These are phyloP conservation scores for Dryomyza anilis DNA, from an alignment of 2,888 invertebrate genomes.

Conservation along the genomic window DNA sequence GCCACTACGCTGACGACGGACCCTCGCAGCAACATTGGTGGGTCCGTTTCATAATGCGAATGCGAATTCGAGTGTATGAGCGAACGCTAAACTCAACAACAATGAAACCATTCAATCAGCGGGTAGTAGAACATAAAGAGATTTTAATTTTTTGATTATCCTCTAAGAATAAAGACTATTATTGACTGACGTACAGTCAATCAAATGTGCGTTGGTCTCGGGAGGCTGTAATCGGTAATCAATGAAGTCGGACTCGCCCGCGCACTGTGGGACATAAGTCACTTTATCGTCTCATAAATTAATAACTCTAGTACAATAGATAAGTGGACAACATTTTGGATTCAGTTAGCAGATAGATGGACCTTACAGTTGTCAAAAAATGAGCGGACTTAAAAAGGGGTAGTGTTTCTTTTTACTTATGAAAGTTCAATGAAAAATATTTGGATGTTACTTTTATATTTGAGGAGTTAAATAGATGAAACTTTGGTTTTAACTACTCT, in stretches of 20 bases:
- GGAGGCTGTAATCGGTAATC: slow-evolving; percentile 37
- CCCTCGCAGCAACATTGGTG: neutral
- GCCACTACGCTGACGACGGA: slow-evolving; percentile 13
- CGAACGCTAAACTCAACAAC: slow-evolving; percentile 40
- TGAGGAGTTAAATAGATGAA: too few relatives aligned
- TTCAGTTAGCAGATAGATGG: too few relatives aligned
- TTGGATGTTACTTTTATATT: too few relatives aligned
- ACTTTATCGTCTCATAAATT: slow-evolving; percentile 1
- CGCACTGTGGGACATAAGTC: neutral
- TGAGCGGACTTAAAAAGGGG: too few relatives aligned
- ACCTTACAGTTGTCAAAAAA: too few relatives aligned
- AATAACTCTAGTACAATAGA: too few relatives aligned
- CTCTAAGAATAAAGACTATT: slow-evolving; percentile 3
- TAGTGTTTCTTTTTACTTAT: too few relatives aligned
- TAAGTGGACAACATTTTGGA: too few relatives aligned
- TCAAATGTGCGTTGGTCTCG: neutral
- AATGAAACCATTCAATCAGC: slow-evolving; percentile 57
- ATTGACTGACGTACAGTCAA: slow-evolving; percentile 23
- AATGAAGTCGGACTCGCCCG: slow-evolving; percentile 33
- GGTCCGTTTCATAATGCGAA: neutral
- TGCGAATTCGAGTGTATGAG: neutral
- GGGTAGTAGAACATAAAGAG: slow-evolving; percentile 57
- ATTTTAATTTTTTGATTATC: slow-evolving; percentile 61
- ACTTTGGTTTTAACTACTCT: too few relatives aligned
- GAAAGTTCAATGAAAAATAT: too few relatives aligned